Conservation (phyloP, 2,888 invertebrate genomes). For the Drosophila merina region DNA sequence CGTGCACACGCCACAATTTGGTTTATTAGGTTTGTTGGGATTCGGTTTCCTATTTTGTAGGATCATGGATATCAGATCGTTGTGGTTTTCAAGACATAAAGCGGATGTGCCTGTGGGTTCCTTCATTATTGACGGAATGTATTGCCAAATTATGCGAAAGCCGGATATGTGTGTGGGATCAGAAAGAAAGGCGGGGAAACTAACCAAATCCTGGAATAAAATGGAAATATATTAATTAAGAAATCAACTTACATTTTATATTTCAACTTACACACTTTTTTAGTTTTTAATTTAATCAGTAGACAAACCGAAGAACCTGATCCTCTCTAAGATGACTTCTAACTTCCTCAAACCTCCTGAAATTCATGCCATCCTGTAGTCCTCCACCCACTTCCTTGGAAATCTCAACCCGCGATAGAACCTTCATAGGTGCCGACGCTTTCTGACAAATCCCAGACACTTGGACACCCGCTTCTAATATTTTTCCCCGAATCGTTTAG, state of each 20-base stretch:
- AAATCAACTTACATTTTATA: neutral
- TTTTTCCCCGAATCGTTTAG: conserved; percentile 39
- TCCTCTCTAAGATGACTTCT: neutral
- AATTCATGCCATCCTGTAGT: neutral
- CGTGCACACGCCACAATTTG: conserved; percentile 69
- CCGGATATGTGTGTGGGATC: conserved; percentile 8
- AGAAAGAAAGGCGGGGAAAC: neutral
- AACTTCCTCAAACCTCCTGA: neutral
- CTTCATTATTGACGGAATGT: conserved; percentile 29
- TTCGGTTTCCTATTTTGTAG: conserved; percentile 7
- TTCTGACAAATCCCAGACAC: conserved; percentile 32
- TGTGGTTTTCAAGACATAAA: conserved; percentile 36
- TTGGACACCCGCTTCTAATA: conserved; percentile 53
- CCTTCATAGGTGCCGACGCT: conserved; percentile 31
- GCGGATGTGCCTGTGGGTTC: conserved; percentile 56
- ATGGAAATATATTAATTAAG: no score
- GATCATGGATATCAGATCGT: conserved; percentile 2
- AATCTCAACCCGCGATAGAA: neutral
- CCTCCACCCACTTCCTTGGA: conserved; percentile 1
- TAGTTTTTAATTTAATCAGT: no score
- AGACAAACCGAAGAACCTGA: no score
- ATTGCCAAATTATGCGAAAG: conserved; percentile 57
- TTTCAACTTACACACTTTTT: neutral
- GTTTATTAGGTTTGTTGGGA: conserved; percentile 54
- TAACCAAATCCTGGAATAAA: neutral